Base-by-base conservation (phyloP, 30 jellyfish, hydroid and myxozoan genomes). In the Chrysaora quinquecirrha region DNA sequence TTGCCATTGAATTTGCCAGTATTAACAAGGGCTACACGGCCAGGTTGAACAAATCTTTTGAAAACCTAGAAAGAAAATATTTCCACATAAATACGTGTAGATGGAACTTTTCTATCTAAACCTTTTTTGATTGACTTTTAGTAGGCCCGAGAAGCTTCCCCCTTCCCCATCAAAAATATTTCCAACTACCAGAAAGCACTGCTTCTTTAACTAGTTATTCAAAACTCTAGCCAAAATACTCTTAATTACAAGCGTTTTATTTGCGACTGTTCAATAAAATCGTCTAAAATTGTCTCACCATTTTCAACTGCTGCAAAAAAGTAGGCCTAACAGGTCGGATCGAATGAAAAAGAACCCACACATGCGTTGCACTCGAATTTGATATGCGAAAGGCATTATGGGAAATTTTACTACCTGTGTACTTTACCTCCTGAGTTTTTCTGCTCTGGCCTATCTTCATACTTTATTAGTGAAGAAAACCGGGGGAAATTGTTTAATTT, bases 21-120 rank as follows among this genome's bases (percentile, higher is more conserved):
- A 72, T 93, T 93, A 14, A 86, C 96, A n/a, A 93, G 89, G 62
- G 98, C 97, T 22, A 93, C 91, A 62, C 98, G 98, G 75, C 97
- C 98, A 18, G 96, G 84, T 73, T 93, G 89, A 16, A 93, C 98
- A 73, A 93, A 93, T 67, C 93, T 85, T 64, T 70, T 86, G 95
- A 73, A 93, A 48, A 86, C 98, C 98, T 93, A 52, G 7, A 74
- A 38, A 30, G 24, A 25, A 61, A 2, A 29, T 25, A 18, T 16
- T 6, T 6, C 12, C 16, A 6, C 9, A 6, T 43, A 43, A 43
- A 16, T 9, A 9, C 58, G 16, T 43, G 12, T 6, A 16, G 58
- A 6, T 9, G 58, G 58, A 6, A 43, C 12, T 9, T 43, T 43
- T 9, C 9, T 9, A 43, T 43, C 58, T 6, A 43, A 43, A 9